Conservation (phyloP, 2,888 invertebrate species). For the Orthosia cruda region DNA sequence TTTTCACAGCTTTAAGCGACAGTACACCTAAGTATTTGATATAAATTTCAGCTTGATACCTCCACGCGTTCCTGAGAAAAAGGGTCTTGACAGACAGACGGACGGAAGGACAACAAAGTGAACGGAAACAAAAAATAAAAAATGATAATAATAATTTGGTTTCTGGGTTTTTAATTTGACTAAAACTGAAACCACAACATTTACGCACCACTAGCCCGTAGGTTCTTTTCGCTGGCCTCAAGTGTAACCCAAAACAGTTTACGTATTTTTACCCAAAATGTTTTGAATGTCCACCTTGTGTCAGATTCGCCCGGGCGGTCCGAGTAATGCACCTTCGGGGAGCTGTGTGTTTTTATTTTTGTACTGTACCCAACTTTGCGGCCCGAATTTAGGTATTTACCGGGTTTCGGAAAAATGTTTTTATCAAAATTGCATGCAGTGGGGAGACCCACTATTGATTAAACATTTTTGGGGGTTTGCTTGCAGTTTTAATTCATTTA, state of each 20-base stretch:
- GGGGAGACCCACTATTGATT: slow-evolving; percentile 8
- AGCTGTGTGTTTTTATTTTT: slow-evolving; percentile 67
- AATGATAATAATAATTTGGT: no score
- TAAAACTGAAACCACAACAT: background rate
- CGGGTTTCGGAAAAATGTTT: slow-evolving; percentile 1
- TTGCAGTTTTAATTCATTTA: background rate
- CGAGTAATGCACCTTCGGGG: slow-evolving; percentile 76
- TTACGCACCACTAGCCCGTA: background rate
- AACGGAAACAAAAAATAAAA: no score
- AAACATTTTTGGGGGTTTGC: slow-evolving; percentile 21
- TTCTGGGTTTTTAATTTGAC: no score
- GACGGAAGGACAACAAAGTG: no score
- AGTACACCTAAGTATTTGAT: no score
- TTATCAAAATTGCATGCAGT: no score
- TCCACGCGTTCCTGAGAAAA: no score
- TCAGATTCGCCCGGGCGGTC: slow-evolving; percentile 75
- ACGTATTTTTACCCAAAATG: slow-evolving; percentile 82
- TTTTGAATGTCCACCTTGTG: slow-evolving; percentile 80
- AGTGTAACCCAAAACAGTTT: slow-evolving; percentile 76
- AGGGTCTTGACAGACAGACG: no score
- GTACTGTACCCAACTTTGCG: slow-evolving; percentile 36
- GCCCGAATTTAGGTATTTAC: slow-evolving; percentile 44
- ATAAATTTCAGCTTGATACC: no score
- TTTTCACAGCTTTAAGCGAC: no score
- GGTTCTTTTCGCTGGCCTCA: slow-evolving; percentile 63